A percentile compares a stretch with the other conserved stretches of the same genome.
phyloP scores from a whole-genome alignment of 2,797 vertebrate species.

The Percopsis omiscomaycus region DNA sequence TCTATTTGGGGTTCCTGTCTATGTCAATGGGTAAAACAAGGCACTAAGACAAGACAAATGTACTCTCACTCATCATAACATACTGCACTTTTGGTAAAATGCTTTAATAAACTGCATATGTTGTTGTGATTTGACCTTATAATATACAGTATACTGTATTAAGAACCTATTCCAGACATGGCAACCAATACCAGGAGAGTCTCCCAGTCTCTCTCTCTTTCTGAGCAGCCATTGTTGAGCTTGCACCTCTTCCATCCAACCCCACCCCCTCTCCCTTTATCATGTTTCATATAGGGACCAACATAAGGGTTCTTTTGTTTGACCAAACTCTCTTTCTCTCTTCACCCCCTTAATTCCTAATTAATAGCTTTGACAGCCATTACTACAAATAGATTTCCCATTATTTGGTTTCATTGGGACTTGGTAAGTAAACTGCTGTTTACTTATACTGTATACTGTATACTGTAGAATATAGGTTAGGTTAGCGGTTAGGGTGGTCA shows the following conservation, averaged over 20 bases:
- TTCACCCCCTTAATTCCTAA: not conserved
- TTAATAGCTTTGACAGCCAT: not conserved
- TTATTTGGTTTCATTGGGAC: not conserved
- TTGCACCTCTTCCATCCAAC: not conserved
- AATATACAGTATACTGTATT: no score
- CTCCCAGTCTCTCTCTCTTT: conserved; percentile 13
- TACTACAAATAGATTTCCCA: conserved; percentile 12
- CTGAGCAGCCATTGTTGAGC: conserved; percentile 29
- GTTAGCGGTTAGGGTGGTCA: no score
- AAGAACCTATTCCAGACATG: no score
- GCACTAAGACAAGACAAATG: no score
- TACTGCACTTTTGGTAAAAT: no score
- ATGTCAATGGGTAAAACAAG: no score
- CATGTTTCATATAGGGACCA: conserved; percentile 13
- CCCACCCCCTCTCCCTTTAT: conserved; percentile 10
- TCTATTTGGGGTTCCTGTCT: no score
- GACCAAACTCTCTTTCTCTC: conserved; percentile 12
- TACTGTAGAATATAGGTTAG: no score
- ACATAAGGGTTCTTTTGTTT: conserved; percentile 48
- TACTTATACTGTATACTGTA: no score
- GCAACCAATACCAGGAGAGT: not conserved
- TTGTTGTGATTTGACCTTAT: no score
- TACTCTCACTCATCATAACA: no score
- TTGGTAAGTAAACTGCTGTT: not conserved
- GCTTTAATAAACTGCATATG: no score